phyloP scores from a whole-genome alignment of 2,888 invertebrate genomes.

The Dinocampus coccinellae region DNA sequence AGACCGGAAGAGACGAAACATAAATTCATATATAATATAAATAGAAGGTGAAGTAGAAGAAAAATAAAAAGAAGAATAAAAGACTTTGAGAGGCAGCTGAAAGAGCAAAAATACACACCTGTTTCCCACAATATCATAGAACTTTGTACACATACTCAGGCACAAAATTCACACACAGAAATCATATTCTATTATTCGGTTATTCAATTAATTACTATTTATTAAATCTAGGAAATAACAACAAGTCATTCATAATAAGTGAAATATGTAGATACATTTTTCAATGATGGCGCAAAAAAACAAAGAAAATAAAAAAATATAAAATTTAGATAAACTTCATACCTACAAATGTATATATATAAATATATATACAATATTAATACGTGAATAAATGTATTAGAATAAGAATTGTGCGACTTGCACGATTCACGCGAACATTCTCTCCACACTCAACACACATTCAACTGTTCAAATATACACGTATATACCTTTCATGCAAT shows the following conservation, averaged over 20 bases:
- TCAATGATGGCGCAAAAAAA: neutral
- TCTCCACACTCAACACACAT: neutral
- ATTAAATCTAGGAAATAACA: slow-evolving; percentile 7
- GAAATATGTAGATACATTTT: neutral
- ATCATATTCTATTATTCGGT: slow-evolving; percentile 17
- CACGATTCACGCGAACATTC: slow-evolving; percentile 1
- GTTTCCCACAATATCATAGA: slow-evolving; percentile 8
- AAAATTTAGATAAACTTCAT: neutral
- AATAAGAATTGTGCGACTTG: slow-evolving; percentile 5
- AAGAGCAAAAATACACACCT: slow-evolving; percentile 19
- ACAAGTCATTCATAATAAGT: neutral
- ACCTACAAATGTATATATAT: neutral
- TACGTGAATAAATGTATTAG: neutral
- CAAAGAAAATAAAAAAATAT: neutral
- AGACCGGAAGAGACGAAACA: slow-evolving; percentile 7
- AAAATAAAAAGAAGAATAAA: neutral
- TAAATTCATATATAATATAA: neutral
- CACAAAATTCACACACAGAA: too few species aligned
- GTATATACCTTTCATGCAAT: neutral
- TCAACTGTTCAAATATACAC: neutral
- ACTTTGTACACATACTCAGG: too few species aligned
- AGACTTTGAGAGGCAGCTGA: slow-evolving; percentile 20
- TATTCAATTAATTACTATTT: slow-evolving; percentile 26
- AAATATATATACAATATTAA: neutral
- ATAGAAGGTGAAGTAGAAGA: neutral